Conservation (phyloP, 1,140 invertebrate species). For the Parasteatoda tepidariorum region DNA sequence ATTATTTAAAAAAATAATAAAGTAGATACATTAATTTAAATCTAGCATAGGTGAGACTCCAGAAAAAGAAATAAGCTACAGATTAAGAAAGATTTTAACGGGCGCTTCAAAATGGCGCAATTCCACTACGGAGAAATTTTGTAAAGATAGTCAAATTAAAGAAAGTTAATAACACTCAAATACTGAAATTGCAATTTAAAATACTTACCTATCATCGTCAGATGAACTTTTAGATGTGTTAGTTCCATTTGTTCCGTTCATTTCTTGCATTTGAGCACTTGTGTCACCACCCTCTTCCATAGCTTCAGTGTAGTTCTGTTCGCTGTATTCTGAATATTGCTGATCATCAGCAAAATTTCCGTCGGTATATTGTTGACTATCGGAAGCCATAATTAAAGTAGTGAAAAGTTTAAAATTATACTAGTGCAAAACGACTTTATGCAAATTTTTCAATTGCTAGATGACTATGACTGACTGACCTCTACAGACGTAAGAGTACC, state of each 20-base stretch:
- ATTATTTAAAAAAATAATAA: too few species aligned
- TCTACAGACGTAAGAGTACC: too few species aligned
- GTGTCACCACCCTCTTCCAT: slow-evolving; percentile 39
- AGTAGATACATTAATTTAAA: too few species aligned
- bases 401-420: background rate
- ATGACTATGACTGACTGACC: too few species aligned
- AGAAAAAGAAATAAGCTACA: too few species aligned
- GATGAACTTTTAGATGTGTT: background rate
- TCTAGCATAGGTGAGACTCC: too few species aligned
- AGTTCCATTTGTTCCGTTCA: slow-evolving; percentile 29
- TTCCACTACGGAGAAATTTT: background rate
- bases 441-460: too few species aligned
- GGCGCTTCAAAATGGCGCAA: background rate
- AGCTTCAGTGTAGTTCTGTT: slow-evolving; percentile 39
- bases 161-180: too few species aligned
- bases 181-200: too few species aligned
- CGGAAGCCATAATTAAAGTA: slow-evolving; percentile 16
- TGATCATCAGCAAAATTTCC: slow-evolving; percentile 53
- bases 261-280: slow-evolving; percentile 30
- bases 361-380: slow-evolving; percentile 34
- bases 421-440: too few species aligned
- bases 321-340: slow-evolving; percentile 50
- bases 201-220: slow-evolving; percentile 51
- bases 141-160: too few species aligned
- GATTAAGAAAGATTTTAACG: background rate